These are phyloP conservation scores for Marmota flaviventris DNA, from an alignment of 2,113 vertebrate genomes.

Conservation along the genomic window DNA sequence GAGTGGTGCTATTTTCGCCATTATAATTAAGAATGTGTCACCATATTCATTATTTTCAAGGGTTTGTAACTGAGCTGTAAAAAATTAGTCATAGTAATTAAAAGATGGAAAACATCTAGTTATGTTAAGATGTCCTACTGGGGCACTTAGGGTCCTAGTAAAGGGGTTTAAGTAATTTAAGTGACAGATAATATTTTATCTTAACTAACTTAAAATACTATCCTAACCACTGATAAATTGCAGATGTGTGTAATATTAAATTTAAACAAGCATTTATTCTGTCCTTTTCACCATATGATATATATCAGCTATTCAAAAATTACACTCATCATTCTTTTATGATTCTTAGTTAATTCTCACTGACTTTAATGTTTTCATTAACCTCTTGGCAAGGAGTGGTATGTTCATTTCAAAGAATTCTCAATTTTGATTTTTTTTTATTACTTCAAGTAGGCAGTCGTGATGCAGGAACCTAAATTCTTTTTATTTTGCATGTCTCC, in stretches of 20 bases:
- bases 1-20: constrained; percentile 71
- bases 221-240: neutral
- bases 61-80: constrained; percentile 74
- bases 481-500: neutral
- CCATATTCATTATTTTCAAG: constrained; percentile 76
- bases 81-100: constrained; percentile 81
- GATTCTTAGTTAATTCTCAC: neutral
- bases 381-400: neutral
- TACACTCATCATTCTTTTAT: constrained; percentile 1
- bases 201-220: constrained; percentile 58
- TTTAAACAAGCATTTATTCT: neutral
- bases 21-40: constrained; percentile 81
- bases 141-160: constrained; percentile 61
- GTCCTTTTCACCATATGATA: constrained; percentile 23
- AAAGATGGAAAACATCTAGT: constrained; percentile 77
- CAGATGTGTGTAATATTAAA: neutral
- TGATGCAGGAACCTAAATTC: neutral
- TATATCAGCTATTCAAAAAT: neutral
- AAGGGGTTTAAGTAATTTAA: constrained; percentile 59
- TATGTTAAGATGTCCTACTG: constrained; percentile 75
- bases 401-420: neutral
- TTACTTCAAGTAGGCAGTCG: neutral
- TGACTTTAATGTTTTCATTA: constrained; percentile 42
- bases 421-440: constrained; percentile 27
- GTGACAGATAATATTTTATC: constrained; percentile 67